phyloP scores from a whole-genome alignment of 2,113 vertebrate genomes.

The Dromaius novaehollandiae region DNA sequence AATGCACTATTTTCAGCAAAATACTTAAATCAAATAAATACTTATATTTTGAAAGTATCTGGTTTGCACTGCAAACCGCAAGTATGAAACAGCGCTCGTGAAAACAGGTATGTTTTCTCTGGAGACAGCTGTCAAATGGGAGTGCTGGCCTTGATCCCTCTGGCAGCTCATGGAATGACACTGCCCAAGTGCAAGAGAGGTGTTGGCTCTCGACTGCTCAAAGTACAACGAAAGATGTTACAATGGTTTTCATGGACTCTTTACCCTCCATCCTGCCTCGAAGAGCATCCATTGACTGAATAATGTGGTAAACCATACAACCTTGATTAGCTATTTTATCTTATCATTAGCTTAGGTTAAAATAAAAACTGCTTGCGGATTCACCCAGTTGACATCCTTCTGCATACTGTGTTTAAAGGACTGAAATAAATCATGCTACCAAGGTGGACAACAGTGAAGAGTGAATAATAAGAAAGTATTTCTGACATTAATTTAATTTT shows the following conservation, averaged over 20 bases:
- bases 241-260: background rate
- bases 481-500: constrained; percentile 11
- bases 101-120: background rate
- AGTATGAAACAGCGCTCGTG: background rate
- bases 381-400: background rate
- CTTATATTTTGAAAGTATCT: background rate
- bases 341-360: background rate
- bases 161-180: background rate
- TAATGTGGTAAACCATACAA: background rate
- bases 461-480: background rate
- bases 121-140: background rate
- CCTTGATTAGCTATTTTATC: background rate
- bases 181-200: background rate
- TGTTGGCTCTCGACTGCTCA: background rate
- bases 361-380: background rate
- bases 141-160: background rate
- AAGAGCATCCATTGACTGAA: background rate
- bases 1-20: background rate
- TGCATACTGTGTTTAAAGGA: background rate
- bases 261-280: background rate
- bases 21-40: background rate
- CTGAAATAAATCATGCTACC: background rate
- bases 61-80: background rate
- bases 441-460: background rate
- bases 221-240: background rate